Evolutionary conservation across 2,113 vertebrate species (phyloP), one percentile per base, ranked within the genome.

Genomic region (Vimba vimba): DNA sequence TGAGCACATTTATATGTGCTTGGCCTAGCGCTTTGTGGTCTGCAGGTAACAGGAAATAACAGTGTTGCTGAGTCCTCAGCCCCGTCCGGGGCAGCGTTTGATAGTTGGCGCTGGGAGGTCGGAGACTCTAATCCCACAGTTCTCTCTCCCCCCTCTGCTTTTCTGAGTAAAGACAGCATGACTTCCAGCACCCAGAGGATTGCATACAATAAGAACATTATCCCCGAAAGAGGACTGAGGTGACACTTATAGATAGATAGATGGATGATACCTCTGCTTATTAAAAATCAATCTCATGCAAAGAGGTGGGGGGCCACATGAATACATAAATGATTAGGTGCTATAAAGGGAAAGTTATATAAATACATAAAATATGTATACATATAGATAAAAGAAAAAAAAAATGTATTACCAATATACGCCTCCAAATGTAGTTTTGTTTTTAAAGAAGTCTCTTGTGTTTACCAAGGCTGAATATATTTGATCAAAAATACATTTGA

Each of bases 171-270:
- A 95, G 94, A 92, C 94, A 93, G 94, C 94, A 94, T 94, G 94
- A 94, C 94, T 94, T 94, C 92, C 93, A 92, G 92, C 93, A 93
- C 92, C 89, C 85, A 78, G 91, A 93, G 94, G 94, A 95, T 94
- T 93, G 92, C 91, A 91, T 92, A 94, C 94, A 94, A 94, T 94
- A 95, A 95, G 94, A 95, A 94, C 94, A 94, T 95, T 94, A 95
- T 94, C 94, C 94, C 93, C 92, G 90, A 91, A 92, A 94, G 94
- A 93, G 94, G 93, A 94, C 90, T 92, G 92, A 93, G 93, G 93
- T 94, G 94, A 93, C 93, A 93, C 90, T 91, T 91, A 91, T 89
- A 93, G 91, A 94, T 94, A 94, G n/a, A 43, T 43, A 69, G 79
- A 82, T 82, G 45, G 62, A 94, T 93, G 93, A 93, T 92, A 91